These are phyloP conservation scores for Paguma larvata DNA, from an alignment of 2,797 vertebrate genomes.

Conservation along the genomic window DNA sequence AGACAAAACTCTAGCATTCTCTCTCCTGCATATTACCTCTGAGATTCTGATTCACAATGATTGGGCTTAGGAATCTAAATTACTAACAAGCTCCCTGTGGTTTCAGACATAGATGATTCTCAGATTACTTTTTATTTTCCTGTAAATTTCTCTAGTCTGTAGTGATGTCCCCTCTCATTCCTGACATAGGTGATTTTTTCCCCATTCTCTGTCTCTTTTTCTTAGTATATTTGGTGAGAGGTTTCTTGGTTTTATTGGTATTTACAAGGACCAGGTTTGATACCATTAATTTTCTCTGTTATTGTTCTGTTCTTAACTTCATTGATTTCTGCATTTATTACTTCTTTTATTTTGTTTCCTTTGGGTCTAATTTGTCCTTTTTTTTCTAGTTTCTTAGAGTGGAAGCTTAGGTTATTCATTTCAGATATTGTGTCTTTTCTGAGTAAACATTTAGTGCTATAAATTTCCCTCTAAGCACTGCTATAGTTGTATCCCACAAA, in stretches of 20 bases:
- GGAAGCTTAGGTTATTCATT: not conserved
- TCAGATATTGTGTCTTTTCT: not conserved
- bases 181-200: not conserved
- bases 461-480: not conserved
- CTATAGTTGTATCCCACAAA: not conserved
- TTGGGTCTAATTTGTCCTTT: not conserved
- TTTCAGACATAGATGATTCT: not conserved
- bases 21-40: no score
- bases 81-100: not conserved
- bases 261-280: not conserved
- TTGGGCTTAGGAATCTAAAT: not conserved
- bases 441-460: not conserved
- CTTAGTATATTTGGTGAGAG: not conserved
- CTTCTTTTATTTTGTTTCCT: not conserved
- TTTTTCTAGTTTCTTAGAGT: not conserved
- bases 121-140: not conserved
- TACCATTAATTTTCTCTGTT: not conserved
- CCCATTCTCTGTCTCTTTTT: not conserved
- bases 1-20: not conserved
- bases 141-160: not conserved
- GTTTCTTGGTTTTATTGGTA: slow-evolving; percentile 4
- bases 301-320: not conserved
- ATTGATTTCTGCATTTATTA: not conserved
- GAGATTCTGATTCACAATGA: not conserved
- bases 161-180: not conserved